Conservation (phyloP, 2,888 invertebrate species). For the Nomada hirtipes region DNA sequence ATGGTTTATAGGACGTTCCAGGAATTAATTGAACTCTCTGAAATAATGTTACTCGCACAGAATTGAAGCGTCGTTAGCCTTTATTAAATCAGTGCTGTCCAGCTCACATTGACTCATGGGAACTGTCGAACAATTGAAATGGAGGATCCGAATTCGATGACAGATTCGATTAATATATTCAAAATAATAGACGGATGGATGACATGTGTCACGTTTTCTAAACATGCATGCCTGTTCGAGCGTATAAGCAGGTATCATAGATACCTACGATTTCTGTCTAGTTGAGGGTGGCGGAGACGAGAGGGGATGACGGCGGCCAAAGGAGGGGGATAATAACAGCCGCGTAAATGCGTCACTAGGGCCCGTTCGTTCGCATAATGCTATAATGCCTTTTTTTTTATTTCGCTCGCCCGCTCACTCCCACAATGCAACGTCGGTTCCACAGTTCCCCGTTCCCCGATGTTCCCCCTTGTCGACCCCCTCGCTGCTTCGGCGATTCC, state of each 20-base stretch:
- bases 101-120: background rate
- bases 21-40: background rate
- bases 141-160: conserved; percentile 7
- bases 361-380: conserved; percentile 74
- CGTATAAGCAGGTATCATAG: conserved; percentile 63
- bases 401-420: conserved; percentile 72
- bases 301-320: background rate
- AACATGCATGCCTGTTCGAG: conserved; percentile 33
- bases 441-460: conserved; percentile 35
- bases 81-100: background rate
- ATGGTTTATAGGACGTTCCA: background rate
- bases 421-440: conserved; percentile 70
- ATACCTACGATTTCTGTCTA: conserved; percentile 59
- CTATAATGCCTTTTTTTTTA: conserved; percentile 72
- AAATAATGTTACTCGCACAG: background rate
- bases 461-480: conserved; percentile 54
- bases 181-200: conserved; percentile 28
- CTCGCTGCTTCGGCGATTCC: conserved; percentile 75
- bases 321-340: conserved; percentile 71
- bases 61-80: conserved; percentile 1
- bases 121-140: background rate
- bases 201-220: conserved; percentile 59
- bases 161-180: conserved; percentile 23
- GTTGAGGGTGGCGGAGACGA: conserved; percentile 16
- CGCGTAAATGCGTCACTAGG: conserved; percentile 76